Evolutionary conservation across 2,113 vertebrate genomes (phyloP).

Genomic region (Ellobius talpinus): DNA sequence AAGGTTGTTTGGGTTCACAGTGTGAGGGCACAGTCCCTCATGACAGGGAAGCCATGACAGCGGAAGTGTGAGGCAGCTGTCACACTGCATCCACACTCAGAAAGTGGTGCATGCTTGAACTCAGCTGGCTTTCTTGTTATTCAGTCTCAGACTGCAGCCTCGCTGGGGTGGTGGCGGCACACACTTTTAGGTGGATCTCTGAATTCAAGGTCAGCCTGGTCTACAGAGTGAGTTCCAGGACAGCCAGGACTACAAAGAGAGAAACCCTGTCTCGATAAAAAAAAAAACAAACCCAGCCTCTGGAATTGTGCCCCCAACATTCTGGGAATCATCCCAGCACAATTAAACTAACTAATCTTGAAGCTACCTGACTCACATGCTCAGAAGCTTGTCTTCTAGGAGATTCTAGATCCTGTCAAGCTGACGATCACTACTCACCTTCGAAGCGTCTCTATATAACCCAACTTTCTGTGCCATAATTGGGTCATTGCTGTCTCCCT

Average conservation of each 20-base stretch:
- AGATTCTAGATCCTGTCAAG: not conserved
- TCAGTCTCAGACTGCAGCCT: not conserved
- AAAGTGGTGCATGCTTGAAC: not conserved
- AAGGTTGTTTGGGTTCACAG: not conserved
- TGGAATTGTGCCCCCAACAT: not conserved
- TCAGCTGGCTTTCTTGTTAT: not conserved
- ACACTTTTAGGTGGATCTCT: not conserved
- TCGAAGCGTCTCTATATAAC: not conserved
- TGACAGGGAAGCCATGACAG: not conserved
- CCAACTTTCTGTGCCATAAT: not conserved
- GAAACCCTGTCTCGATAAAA: not conserved
- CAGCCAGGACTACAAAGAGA: not conserved
- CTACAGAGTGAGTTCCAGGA: not conserved
- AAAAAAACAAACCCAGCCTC: not conserved
- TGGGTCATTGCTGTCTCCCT: not conserved
- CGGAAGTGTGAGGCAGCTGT: not conserved
- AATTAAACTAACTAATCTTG: not conserved
- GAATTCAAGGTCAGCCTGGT: not conserved
- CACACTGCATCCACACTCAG: not conserved
- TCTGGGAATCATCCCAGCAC: not conserved
- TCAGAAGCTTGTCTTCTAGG: not conserved
- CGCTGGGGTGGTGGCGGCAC: no score
- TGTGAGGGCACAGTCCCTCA: not conserved
- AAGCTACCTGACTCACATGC: not conserved
- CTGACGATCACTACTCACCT: not conserved